Conservation (phyloP, 2,797 vertebrate species). For the Neomorphus geoffroyi region DNA sequence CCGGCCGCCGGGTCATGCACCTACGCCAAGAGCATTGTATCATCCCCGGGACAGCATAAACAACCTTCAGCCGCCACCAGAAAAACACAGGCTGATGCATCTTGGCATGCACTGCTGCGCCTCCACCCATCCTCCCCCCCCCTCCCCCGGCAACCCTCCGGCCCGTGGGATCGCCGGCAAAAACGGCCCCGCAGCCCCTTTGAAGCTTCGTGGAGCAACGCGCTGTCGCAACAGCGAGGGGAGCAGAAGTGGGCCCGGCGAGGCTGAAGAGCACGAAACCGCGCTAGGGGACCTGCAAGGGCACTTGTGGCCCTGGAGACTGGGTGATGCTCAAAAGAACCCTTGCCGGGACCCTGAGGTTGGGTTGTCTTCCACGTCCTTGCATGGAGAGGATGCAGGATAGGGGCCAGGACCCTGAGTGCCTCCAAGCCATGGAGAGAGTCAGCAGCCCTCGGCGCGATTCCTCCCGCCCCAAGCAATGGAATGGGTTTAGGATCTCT, state of each 20-base stretch:
- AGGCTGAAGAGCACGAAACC: not conserved
- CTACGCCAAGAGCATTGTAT: constrained; percentile 51
- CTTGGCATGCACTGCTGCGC: constrained; percentile 21
- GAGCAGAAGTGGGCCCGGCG: accelerated
- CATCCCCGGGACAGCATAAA: constrained; percentile 39
- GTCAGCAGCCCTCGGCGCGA: accelerated
- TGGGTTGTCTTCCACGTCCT: accelerated
- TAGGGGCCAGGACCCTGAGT: no score
- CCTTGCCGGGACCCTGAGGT: accelerated
- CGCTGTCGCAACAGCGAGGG: accelerated
- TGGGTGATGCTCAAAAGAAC: accelerated
- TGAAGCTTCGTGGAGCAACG: accelerated
- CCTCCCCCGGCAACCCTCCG: not conserved
- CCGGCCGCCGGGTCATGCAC: not conserved
- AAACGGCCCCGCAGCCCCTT: not conserved
- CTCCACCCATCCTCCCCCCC: constrained; percentile 37
- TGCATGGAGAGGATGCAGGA: not conserved
- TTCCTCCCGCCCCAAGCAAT: not conserved
- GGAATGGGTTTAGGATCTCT: not conserved
- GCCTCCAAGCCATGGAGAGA: no score
- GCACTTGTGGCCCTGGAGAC: accelerated
- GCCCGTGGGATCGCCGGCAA: not conserved
- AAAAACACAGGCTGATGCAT: constrained; percentile 55
- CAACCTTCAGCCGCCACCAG: constrained; percentile 37
- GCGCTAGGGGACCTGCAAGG: accelerated